These are phyloP conservation scores for Gandaritis pyraliata DNA, from an alignment of 2,888 invertebrate species.

Conservation along the genomic window DNA sequence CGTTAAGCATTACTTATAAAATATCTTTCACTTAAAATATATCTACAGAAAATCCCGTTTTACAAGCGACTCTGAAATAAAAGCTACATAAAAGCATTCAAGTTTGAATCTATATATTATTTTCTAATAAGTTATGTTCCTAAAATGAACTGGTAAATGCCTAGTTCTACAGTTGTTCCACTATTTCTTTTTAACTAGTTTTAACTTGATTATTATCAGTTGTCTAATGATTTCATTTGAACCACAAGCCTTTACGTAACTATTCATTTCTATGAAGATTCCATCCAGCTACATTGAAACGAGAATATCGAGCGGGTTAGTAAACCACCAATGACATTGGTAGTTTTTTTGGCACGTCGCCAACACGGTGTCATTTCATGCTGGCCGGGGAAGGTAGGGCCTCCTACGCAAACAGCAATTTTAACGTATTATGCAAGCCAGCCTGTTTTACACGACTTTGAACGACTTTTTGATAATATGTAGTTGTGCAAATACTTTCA, in stretches of 20 bases:
- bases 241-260: conserved; percentile 17
- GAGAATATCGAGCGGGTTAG: conserved; percentile 51
- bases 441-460: conserved; percentile 21
- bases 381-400: conserved; percentile 27
- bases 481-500: neutral
- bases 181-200: too few relatives aligned
- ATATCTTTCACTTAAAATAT: too few relatives aligned
- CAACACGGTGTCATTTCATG: conserved; percentile 54
- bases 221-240: neutral
- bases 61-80: too few relatives aligned
- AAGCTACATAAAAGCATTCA: too few relatives aligned
- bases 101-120: too few relatives aligned
- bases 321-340: conserved; percentile 50
- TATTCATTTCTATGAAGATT: conserved; percentile 20
- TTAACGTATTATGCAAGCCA: conserved; percentile 32
- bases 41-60: too few relatives aligned
- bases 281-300: conserved; percentile 24
- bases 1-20: too few relatives aligned
- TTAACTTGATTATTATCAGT: too few relatives aligned
- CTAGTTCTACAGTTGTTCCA: too few relatives aligned
- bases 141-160: too few relatives aligned
- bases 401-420: conserved; percentile 36
- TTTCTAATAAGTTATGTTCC: too few relatives aligned
- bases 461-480: conserved; percentile 25
- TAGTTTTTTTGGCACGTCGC: conserved; percentile 58